Evolutionary conservation across 1,140 invertebrate genomes (phyloP).

Genomic region (Physella acuta): DNA sequence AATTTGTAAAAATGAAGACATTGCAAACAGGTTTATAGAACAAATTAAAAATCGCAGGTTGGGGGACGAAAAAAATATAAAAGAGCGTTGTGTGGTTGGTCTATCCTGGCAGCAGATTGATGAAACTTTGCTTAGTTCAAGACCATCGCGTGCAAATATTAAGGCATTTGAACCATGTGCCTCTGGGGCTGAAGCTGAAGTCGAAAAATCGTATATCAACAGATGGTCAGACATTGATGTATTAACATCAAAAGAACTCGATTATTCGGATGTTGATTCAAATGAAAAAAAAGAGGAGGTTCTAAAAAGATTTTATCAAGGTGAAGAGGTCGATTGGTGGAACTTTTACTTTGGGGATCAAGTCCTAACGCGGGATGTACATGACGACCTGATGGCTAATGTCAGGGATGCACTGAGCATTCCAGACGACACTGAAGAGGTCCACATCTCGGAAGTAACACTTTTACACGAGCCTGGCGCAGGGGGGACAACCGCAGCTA

Average conservation of each 20-base stretch:
- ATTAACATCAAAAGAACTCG: no score
- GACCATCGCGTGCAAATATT: no score
- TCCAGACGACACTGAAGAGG: slow-evolving; percentile 23
- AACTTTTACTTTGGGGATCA: neutral
- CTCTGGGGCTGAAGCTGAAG: no score
- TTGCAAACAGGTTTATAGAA: slow-evolving; percentile 13
- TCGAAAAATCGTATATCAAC: no score
- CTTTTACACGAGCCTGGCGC: slow-evolving; percentile 37
- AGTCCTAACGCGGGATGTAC: slow-evolving; percentile 14
- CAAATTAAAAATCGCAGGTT: slow-evolving; percentile 14
- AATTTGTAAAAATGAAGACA: slow-evolving; percentile 28
- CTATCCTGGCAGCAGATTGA: slow-evolving; percentile 35
- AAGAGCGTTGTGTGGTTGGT: slow-evolving; percentile 27
- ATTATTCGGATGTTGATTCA: no score
- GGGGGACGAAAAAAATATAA: slow-evolving; percentile 24
- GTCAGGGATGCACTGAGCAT: slow-evolving; percentile 30
- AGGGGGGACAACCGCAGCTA: slow-evolving; percentile 35
- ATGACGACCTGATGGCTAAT: slow-evolving; percentile 19
- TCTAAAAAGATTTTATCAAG: neutral
- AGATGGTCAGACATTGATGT: no score
- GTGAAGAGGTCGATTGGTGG: neutral
- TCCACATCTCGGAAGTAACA: slow-evolving; percentile 20
- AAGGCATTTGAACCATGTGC: no score
- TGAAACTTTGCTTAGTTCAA: no score
- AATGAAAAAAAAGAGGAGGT: no score